A percentile compares a stretch with the other conserved stretches of the same genome.
Evolutionary conservation across 2,113 vertebrate species (phyloP).

Genomic region (Dolichallabes microphthalmus): DNA sequence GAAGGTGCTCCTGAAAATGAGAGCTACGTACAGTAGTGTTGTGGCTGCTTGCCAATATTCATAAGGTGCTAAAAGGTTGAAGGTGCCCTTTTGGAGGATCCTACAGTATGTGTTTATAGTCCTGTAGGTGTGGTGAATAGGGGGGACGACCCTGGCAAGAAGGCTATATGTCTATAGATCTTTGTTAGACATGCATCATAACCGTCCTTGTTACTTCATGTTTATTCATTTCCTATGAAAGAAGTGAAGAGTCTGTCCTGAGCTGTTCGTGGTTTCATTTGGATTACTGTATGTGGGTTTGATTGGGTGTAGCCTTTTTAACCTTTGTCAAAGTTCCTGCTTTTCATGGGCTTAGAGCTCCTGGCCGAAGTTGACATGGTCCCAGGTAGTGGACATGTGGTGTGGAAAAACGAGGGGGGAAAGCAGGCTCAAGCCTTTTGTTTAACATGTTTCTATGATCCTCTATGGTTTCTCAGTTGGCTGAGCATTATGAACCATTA

Average conservation of each 20-base stretch:
- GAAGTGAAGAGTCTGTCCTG: not conserved
- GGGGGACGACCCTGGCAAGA: no score
- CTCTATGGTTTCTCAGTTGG: not conserved
- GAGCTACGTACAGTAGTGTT: not conserved
- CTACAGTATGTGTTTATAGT: not conserved
- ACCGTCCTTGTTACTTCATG: not conserved
- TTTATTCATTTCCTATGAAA: not conserved
- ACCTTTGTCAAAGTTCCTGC: not conserved
- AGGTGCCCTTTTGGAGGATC: not conserved
- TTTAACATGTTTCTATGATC: not conserved
- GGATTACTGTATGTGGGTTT: not conserved
- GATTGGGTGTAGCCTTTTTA: not conserved
- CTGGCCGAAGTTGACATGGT: not conserved
- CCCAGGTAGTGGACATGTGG: no score
- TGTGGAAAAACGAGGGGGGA: not conserved
- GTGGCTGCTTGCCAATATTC: not conserved
- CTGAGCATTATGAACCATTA: not conserved
- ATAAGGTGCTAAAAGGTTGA: not conserved
- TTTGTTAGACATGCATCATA: not conserved
- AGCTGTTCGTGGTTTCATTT: not conserved
- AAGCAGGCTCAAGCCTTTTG: not conserved
- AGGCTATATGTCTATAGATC: not conserved
- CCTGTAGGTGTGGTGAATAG: not conserved
- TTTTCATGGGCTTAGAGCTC: not conserved
- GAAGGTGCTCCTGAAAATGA: not conserved